phyloP scores from a whole-genome alignment of 2,888 invertebrate genomes.

The Subacronicta megacephala region DNA sequence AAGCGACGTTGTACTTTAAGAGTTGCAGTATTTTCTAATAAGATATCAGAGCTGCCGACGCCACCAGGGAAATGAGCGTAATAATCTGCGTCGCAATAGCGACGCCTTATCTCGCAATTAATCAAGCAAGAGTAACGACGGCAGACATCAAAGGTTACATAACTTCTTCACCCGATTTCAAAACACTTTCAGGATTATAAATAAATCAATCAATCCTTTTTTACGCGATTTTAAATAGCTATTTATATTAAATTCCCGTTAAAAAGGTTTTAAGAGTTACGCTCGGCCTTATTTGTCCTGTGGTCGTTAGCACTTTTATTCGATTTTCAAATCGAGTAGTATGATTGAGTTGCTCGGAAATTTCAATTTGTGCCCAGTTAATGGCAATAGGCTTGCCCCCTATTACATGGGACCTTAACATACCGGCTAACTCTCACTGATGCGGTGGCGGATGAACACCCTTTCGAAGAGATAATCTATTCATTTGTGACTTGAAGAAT shows the following conservation, averaged over 20 bases:
- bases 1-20: slow-evolving; percentile 5
- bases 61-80: slow-evolving; percentile 47
- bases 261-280: not conserved
- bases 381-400: no score
- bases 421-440: no score
- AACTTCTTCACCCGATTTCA: slow-evolving; percentile 41
- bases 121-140: slow-evolving; percentile 53
- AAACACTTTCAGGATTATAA: slow-evolving; percentile 26
- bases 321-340: no score
- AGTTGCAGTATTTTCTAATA: slow-evolving; percentile 24
- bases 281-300: no score
- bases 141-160: slow-evolving; percentile 55
- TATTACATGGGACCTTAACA: no score
- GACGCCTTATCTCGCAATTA: slow-evolving; percentile 45
- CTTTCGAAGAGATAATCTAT: no score
- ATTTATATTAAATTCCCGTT: slow-evolving; percentile 18
- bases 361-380: no score
- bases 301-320: no score
- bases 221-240: slow-evolving; percentile 1
- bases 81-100: slow-evolving; percentile 41
- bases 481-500: no score
- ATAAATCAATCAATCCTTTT: slow-evolving; percentile 27
- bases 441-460: no score
- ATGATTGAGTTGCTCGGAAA: no score
- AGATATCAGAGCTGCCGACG: slow-evolving; percentile 31